These are phyloP conservation scores for Petrolisthes manimaculis DNA, from an alignment of 2,888 invertebrate genomes.

Conservation along the genomic window DNA sequence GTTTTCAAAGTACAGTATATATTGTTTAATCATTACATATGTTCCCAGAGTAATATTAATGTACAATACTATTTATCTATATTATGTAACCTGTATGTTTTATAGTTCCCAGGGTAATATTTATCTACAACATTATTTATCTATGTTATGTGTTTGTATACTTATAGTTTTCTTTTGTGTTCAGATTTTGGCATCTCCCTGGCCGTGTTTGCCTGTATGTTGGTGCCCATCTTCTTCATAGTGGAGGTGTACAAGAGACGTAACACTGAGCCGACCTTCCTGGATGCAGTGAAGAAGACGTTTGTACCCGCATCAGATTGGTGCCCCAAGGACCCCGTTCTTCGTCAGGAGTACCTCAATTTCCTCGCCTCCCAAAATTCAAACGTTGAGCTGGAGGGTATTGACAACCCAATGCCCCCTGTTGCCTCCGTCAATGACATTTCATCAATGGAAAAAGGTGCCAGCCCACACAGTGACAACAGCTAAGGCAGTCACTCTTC, in stretches of 20 bases:
- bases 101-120: neutral
- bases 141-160: neutral
- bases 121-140: neutral
- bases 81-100: neutral
- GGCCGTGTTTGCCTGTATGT: constrained; percentile 49
- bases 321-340: constrained; percentile 57
- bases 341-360: constrained; percentile 48
- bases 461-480: neutral
- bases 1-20: neutral
- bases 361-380: constrained; percentile 8
- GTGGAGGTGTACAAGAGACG: constrained; percentile 28
- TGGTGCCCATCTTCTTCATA: constrained; percentile 56
- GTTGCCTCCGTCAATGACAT: constrained; percentile 31
- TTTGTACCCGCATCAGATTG: constrained; percentile 54
- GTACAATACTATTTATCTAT: neutral
- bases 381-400: constrained; percentile 34
- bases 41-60: neutral
- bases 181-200: constrained; percentile 61
- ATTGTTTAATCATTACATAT: neutral
- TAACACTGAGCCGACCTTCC: constrained; percentile 2
- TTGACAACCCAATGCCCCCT: constrained; percentile 53
- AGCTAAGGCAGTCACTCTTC: neutral
- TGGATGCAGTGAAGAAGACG: constrained; percentile 38
- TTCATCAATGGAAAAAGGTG: neutral
- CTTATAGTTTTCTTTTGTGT: neutral